Base-by-base conservation (phyloP, 2,888 invertebrate genomes). In the Myathropa florea region DNA sequence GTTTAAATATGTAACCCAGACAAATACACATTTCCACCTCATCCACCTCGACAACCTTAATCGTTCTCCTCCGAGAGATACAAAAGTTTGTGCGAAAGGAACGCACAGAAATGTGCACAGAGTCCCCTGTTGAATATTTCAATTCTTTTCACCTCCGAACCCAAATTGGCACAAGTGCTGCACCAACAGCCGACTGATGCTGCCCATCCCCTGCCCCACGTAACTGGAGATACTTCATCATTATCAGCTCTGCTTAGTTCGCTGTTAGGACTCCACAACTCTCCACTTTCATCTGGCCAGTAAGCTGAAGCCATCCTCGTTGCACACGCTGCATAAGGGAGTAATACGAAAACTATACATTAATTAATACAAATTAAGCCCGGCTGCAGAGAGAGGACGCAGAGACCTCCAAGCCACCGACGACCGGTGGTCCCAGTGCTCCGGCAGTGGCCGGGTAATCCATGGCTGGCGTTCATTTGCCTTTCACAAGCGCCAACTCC, bases 361-460 rank as follows among this genome's bases (percentile, higher is more conserved):
- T 86, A 86, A 86, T 86, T 86, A 86, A 79, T 70, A 86, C 86
- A 86, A 86, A 86, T 86, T 86, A 86, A 86, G 78, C 73, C 70
- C 39, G 57, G 55, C 75, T 78, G 70, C 82, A 82, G 60, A 57
- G 53, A 61, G 67, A 73, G 77, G 75, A 72, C 64, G 61, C 68
- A 73, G 63, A 39, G 70, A 65, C 68, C 64, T 75, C 65, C 63
- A 67, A 33, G 61, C 39, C 24, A 65, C 28, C 65, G 57, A 57
- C 57, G 23, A 53, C 18, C 21, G 21, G 7, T 46, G 18, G 46
- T 46, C 61, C 28, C 65, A 61, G 24, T 23, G 57, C 24, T 57
- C 68, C 78, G 86, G 85, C 82, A 85, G 82, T 82, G 77, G 70
- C 70, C 70, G 78, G 78, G 82, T 82, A 82, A 86, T 75, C 78